phyloP scores from a whole-genome alignment of 2,113 vertebrate species.

The Terrapene triunguis region DNA sequence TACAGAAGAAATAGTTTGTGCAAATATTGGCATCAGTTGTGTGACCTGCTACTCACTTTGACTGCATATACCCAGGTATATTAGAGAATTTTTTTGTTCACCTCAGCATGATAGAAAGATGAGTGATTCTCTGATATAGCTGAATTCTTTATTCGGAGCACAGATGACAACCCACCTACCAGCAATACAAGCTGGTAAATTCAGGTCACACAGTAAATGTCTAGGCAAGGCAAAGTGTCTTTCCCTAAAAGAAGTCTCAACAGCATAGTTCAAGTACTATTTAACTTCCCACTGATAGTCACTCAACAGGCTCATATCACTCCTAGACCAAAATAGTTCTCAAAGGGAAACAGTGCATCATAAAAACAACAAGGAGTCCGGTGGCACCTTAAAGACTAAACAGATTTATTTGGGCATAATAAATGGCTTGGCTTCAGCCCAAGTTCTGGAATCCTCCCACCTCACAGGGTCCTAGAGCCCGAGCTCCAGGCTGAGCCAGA shows the following conservation, averaged over 20 bases:
- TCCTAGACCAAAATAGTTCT: background rate
- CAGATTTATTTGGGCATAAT: too few relatives aligned
- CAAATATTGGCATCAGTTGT: background rate
- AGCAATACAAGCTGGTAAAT: background rate
- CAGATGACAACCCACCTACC: background rate
- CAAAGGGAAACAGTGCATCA: rapidly evolving
- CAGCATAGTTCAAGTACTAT: background rate
- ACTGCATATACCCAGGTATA: background rate
- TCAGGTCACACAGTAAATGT: background rate
- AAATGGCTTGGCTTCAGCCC: too few relatives aligned
- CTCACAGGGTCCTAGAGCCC: too few relatives aligned
- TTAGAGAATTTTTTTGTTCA: background rate
- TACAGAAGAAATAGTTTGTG: too few relatives aligned
- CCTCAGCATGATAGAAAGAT: background rate
- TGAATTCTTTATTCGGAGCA: background rate
- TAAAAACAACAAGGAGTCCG: too few relatives aligned
- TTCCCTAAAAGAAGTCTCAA: rapidly evolving
- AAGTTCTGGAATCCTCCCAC: too few relatives aligned
- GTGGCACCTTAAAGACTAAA: too few relatives aligned
- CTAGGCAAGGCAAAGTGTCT: background rate
- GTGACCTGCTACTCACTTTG: background rate
- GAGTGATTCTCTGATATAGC: too few relatives aligned
- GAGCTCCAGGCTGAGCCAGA: too few relatives aligned
- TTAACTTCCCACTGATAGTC: background rate
- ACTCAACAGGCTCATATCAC: background rate